These are phyloP conservation scores for Spea hammondii DNA, from an alignment of 2,797 vertebrate genomes.

Conservation along the genomic window DNA sequence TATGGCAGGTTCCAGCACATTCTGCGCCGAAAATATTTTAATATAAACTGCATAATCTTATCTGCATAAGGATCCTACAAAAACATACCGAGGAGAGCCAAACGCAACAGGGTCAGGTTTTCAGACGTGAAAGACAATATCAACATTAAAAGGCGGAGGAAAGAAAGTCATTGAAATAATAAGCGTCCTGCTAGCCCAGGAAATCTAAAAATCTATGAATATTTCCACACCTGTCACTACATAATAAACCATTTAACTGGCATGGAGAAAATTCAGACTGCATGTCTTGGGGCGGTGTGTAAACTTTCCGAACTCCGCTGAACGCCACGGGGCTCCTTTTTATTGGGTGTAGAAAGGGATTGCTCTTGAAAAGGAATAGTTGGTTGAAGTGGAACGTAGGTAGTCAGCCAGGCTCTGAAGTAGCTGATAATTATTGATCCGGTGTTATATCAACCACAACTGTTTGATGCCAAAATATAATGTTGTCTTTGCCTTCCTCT, in stretches of 20 bases:
- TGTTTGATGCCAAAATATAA: not conserved
- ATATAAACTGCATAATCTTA: constrained; percentile 38
- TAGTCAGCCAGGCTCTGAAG: too few relatives aligned
- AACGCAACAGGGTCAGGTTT: constrained; percentile 30
- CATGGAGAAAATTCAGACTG: not conserved
- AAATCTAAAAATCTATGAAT: constrained; percentile 30
- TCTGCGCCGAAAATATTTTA: constrained; percentile 38
- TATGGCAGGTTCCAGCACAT: constrained; percentile 22
- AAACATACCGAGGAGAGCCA: constrained; percentile 27
- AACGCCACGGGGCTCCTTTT: not conserved
- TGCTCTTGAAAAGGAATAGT: not conserved
- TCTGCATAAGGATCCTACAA: constrained; percentile 38
- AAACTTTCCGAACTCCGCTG: not conserved
- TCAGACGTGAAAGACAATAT: constrained; percentile 36
- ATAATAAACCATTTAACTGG: constrained; percentile 25
- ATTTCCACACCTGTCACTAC: constrained; percentile 41
- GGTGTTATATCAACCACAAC: not conserved
- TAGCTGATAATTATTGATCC: too few relatives aligned
- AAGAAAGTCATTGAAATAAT: constrained; percentile 38
- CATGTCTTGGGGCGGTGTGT: not conserved
- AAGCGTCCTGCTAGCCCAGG: not conserved
- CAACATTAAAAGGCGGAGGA: constrained; percentile 7
- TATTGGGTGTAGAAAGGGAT: not conserved
- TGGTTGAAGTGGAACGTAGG: not conserved
- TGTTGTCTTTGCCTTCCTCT: not conserved